These are phyloP conservation scores for Denticeps clupeoides DNA, from an alignment of 2,797 vertebrate genomes.

Conservation along the genomic window DNA sequence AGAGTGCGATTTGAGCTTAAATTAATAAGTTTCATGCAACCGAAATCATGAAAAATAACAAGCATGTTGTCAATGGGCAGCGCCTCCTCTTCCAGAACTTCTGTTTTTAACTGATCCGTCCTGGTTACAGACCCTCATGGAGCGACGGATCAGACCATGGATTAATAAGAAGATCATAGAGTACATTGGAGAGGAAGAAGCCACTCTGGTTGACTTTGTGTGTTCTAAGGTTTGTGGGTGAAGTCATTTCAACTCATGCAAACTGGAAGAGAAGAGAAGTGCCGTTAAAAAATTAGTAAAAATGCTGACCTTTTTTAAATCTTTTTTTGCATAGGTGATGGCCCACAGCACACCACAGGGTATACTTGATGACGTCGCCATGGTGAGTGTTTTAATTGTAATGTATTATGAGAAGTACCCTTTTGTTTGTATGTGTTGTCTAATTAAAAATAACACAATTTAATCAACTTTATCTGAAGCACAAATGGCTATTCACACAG, in stretches of 20 bases:
- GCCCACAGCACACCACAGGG: constrained; percentile 92
- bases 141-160: constrained; percentile 91
- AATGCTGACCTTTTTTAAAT: neutral
- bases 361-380: constrained; percentile 96
- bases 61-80: too few species aligned
- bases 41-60: too few species aligned
- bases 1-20: too few species aligned
- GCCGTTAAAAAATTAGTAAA: neutral
- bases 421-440: too few species aligned
- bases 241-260: too few species aligned
- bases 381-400: constrained; percentile 66
- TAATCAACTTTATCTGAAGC: too few species aligned
- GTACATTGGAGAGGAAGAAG: constrained; percentile 97
- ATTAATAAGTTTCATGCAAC: too few species aligned
- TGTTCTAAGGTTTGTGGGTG: constrained; percentile 78
- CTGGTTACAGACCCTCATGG: constrained; percentile 92
- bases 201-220: constrained; percentile 94
- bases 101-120: too few species aligned
- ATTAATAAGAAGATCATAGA: constrained; percentile 99
- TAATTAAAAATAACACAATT: too few species aligned
- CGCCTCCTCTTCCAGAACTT: too few species aligned
- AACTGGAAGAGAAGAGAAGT: too few species aligned
- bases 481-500: too few species aligned
- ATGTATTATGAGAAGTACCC: neutral
- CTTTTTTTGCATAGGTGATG: constrained; percentile 77